Evolutionary conservation across 2,797 vertebrate species (phyloP).

Genomic region (Arnoldichthys spilopterus): DNA sequence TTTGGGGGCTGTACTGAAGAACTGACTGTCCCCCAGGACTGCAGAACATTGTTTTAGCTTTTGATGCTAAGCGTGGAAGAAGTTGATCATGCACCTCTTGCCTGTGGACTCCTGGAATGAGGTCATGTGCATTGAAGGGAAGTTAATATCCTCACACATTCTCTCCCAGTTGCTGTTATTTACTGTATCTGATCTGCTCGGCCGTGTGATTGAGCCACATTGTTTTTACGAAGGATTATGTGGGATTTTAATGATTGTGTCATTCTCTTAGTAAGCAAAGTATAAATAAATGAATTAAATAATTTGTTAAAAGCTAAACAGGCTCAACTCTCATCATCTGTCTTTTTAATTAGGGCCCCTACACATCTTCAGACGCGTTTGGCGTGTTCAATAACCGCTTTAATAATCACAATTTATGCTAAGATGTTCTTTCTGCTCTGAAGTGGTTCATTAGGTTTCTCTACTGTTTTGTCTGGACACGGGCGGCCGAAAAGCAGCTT

Average conservation of each 20-base stretch:
- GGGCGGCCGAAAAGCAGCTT: background rate
- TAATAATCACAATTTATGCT: conserved; percentile 11
- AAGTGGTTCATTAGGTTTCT: background rate
- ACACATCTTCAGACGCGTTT: background rate
- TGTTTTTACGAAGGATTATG: background rate
- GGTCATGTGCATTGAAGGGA: background rate
- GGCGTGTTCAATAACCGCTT: background rate
- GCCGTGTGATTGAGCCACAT: conserved; percentile 19
- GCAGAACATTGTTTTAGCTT: background rate
- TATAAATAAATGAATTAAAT: background rate
- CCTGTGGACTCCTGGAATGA: background rate
- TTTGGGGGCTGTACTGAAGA: too few relatives aligned
- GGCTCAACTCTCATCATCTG: background rate
- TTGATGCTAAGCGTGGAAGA: too few relatives aligned
- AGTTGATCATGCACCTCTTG: too few relatives aligned
- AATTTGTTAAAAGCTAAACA: background rate
- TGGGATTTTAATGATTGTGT: conserved; percentile 11
- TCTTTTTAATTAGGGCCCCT: background rate
- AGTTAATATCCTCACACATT: background rate
- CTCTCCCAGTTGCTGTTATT: background rate
- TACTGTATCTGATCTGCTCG: background rate
- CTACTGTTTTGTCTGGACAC: background rate
- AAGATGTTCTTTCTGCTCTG: background rate
- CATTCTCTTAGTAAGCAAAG: background rate
- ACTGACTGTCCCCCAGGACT: too few relatives aligned